phyloP scores from a whole-genome alignment of 2,113 vertebrate genomes.

The Tetrao urogallus region DNA sequence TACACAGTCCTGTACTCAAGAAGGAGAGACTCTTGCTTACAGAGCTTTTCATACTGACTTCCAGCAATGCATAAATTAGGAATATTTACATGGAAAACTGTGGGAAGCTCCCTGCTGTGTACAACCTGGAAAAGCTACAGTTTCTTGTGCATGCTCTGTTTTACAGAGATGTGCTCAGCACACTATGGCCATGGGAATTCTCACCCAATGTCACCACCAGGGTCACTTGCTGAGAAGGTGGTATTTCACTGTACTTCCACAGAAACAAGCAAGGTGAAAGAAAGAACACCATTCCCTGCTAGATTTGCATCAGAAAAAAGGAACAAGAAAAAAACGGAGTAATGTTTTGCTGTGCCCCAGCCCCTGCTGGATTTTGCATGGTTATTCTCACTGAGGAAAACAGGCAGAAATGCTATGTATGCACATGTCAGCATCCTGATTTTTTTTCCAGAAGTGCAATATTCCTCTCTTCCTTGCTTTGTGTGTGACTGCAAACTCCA shows the following conservation, averaged over 20 bases:
- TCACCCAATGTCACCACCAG: neutral
- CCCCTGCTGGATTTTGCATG: neutral
- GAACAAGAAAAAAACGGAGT: accelerated
- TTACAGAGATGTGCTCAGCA: neutral
- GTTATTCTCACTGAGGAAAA: neutral
- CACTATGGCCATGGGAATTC: neutral
- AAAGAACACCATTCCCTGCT: neutral
- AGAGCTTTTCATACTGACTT: neutral
- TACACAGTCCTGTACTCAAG: neutral
- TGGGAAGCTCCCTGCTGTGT: neutral
- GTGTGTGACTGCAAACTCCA: neutral
- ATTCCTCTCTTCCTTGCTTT: neutral
- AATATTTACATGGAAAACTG: neutral
- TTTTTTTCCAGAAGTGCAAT: neutral
- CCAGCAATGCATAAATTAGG: neutral
- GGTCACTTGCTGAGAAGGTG: neutral
- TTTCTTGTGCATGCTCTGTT: neutral
- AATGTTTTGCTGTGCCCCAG: neutral
- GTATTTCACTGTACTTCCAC: neutral
- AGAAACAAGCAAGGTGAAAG: neutral
- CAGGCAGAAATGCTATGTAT: neutral
- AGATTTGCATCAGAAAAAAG: neutral
- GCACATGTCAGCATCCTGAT: neutral
- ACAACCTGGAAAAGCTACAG: neutral
- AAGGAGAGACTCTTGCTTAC: neutral